Percentiles rank a stretch among this genome's conserved stretches.
These are phyloP conservation scores for Epinephelus fuscoguttatus DNA, from an alignment of 2,113 vertebrate genomes.

Conservation along the genomic window DNA sequence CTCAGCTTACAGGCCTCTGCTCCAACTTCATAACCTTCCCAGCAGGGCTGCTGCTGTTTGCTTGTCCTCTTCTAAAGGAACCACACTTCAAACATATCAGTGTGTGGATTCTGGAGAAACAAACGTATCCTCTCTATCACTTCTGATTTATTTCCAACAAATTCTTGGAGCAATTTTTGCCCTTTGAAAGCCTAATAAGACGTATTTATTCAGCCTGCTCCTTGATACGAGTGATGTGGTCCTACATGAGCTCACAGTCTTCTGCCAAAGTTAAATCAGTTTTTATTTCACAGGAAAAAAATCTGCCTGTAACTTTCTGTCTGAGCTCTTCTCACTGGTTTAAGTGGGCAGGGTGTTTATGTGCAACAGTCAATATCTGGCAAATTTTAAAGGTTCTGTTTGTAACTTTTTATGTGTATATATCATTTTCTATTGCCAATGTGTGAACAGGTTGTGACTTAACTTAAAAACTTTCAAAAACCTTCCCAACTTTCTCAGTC, in stretches of 20 bases:
- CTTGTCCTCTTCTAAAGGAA: slow-evolving; percentile 38
- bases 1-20: not conserved
- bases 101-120: slow-evolving; percentile 17
- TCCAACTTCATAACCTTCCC: slow-evolving; percentile 33
- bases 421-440: too few species aligned
- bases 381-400: too few species aligned
- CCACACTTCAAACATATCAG: slow-evolving; percentile 7
- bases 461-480: too few species aligned
- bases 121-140: not conserved
- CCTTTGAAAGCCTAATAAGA: not conserved
- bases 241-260: not conserved
- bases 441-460: too few species aligned
- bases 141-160: not conserved
- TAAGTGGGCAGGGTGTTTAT: not conserved
- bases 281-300: not conserved
- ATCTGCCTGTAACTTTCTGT: not conserved
- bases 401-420: too few species aligned
- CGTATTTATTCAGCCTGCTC: not conserved
- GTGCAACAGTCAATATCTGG: not conserved
- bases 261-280: not conserved
- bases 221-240: not conserved
- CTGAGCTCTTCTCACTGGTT: slow-evolving; percentile 8
- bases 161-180: not conserved
- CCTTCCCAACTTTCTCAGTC: too few species aligned
- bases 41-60: slow-evolving; percentile 50